Conservation (phyloP, 2,113 vertebrate genomes). For the Carettochelys insculpta region DNA sequence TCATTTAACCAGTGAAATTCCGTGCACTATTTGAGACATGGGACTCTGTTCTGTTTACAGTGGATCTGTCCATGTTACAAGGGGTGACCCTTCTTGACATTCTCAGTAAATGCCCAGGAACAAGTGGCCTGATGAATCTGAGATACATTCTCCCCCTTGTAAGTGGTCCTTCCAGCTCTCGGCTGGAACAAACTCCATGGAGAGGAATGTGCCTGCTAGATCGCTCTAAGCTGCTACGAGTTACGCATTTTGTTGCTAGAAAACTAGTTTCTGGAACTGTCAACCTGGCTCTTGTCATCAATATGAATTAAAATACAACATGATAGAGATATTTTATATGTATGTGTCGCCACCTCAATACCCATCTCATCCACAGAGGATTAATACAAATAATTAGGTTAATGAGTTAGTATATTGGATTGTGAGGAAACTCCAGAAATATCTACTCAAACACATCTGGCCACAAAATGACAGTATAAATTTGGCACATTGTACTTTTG, state of each 20-base stretch:
- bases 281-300: neutral
- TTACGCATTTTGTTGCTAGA: neutral
- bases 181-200: neutral
- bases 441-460: neutral
- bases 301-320: neutral
- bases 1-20: neutral
- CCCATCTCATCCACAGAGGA: neutral
- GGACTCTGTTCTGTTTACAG: neutral
- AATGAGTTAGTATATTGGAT: neutral
- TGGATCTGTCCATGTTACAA: neutral
- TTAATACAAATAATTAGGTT: neutral
- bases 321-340: no score
- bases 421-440: neutral
- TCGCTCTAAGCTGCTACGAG: neutral
- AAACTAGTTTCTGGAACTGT: neutral
- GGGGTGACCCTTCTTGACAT: neutral
- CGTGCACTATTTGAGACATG: neutral
- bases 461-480: neutral
- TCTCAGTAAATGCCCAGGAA: neutral
- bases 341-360: neutral
- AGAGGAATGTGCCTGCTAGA: neutral
- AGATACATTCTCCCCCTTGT: neutral
- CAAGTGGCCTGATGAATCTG: fast-evolving
- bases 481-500: neutral
- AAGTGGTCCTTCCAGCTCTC: neutral